Conservation (phyloP, 37 sponge, comb jelly and placozoan genomes). For the Bolinopsis microptera region DNA sequence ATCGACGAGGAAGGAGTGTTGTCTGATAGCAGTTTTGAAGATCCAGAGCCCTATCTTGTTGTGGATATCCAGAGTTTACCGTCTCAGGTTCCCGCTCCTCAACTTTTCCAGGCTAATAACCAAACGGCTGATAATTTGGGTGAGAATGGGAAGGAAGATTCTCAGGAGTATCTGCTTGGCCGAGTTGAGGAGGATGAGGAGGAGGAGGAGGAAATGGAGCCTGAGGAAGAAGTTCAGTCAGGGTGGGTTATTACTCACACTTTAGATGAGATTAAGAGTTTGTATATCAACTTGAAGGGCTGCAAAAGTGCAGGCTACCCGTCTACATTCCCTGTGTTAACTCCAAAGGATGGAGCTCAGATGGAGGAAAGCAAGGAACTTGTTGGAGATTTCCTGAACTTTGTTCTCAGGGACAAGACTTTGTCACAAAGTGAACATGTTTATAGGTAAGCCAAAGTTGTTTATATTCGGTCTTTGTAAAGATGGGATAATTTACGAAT, state of each 20-base stretch:
- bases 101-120: neutral
- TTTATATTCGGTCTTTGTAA: no score
- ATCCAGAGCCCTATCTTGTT: neutral
- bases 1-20: neutral
- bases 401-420: slow-evolving; percentile 30
- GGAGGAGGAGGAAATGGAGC: neutral
- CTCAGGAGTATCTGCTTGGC: neutral
- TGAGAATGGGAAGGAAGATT: neutral
- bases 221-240: neutral
- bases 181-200: neutral
- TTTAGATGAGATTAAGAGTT: neutral
- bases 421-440: slow-evolving; percentile 33
- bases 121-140: neutral
- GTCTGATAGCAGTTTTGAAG: neutral
- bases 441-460: neutral
- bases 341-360: neutral
- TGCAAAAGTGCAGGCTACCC: slow-evolving; percentile 4
- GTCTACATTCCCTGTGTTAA: neutral
- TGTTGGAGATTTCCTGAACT: slow-evolving; percentile 6
- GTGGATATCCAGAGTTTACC: slow-evolving; percentile 35
- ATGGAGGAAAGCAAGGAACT: slow-evolving; percentile 14
- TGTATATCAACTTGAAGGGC: slow-evolving; percentile 23
- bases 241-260: slow-evolving; percentile 14
- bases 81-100: neutral
- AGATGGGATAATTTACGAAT: no score